These are phyloP conservation scores for Pseudeuparius sepicola DNA, from an alignment of 2,888 invertebrate species.

Conservation along the genomic window DNA sequence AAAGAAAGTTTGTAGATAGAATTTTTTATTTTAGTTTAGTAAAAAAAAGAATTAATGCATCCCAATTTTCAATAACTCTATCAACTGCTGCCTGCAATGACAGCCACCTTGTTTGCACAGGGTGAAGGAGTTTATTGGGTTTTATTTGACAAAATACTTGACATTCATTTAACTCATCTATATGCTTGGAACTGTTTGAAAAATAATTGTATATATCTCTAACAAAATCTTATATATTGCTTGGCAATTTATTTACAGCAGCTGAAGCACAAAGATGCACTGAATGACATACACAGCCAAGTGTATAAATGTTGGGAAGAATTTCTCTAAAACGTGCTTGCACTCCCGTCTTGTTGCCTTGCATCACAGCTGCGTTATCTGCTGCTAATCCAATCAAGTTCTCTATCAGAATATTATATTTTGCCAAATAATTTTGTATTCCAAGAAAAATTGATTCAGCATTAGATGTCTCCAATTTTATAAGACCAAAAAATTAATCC, in stretches of 20 bases:
- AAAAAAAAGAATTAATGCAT: conserved; percentile 8
- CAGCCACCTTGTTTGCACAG: too few species aligned
- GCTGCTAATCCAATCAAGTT: too few species aligned
- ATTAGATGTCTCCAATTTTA: too few species aligned
- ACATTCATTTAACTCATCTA: conserved; percentile 10
- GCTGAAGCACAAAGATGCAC: conserved; percentile 11
- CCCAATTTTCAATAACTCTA: conserved; percentile 8
- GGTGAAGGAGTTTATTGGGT: conserved; percentile 11
- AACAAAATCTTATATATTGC: conserved; percentile 3
- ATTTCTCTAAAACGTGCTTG: conserved; percentile 10
- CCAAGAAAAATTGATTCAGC: too few species aligned
- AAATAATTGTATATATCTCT: conserved; percentile 13
- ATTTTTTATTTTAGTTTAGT: conserved; percentile 3
- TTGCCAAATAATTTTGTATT: too few species aligned
- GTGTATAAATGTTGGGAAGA: conserved; percentile 8
- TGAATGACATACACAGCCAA: conserved; percentile 10
- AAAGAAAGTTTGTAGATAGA: conserved; percentile 3
- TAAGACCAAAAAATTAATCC: background rate
- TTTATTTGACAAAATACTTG: conserved; percentile 7
- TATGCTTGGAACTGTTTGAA: conserved; percentile 10
- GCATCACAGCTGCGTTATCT: conserved; percentile 12
- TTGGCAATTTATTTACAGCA: too few species aligned
- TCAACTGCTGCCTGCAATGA: conserved; percentile 7
- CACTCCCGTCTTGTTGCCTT: conserved; percentile 5
- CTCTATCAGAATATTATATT: too few species aligned